Percentiles rank a stretch among this genome's conserved stretches.
These are phyloP conservation scores for Hycleus cichorii DNA, from an alignment of 1,140 invertebrate genomes.

Conservation along the genomic window DNA sequence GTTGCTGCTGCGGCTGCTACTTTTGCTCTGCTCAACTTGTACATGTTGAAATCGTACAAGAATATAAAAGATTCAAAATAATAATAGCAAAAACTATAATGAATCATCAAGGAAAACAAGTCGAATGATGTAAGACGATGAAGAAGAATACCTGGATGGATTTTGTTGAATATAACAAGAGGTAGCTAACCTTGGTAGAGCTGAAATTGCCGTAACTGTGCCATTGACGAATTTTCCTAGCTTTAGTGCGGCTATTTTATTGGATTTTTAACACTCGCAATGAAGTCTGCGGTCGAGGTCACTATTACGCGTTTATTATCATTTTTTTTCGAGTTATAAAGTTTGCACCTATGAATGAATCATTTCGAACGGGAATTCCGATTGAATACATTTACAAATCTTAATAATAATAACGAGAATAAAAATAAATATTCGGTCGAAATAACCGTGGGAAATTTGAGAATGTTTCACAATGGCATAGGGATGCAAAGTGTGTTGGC, in stretches of 20 bases:
- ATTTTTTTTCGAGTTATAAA: too few relatives aligned
- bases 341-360: too few relatives aligned
- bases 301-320: not conserved
- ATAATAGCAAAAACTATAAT: constrained; percentile 20
- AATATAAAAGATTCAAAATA: constrained; percentile 23
- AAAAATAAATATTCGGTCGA: too few relatives aligned
- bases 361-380: too few relatives aligned
- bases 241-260: not conserved
- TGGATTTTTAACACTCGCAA: too few relatives aligned
- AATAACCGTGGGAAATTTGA: too few relatives aligned
- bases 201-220: constrained; percentile 7
- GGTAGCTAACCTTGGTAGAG: constrained; percentile 9
- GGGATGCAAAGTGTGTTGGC: constrained; percentile 29
- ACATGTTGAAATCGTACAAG: not conserved
- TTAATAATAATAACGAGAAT: not conserved
- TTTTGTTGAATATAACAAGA: not conserved
- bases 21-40: not conserved
- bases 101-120: constrained; percentile 32
- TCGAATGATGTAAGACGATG: constrained; percentile 19
- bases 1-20: not conserved
- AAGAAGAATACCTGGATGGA: not conserved
- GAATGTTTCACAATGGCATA: constrained; percentile 8
- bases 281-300: not conserved
- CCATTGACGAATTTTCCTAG: constrained; percentile 14
- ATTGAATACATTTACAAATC: too few relatives aligned